A percentile compares a stretch with the other conserved stretches of the same genome.
Conservation (phyloP, 1,140 invertebrate genomes). For the Bilobella aurantiaca region DNA sequence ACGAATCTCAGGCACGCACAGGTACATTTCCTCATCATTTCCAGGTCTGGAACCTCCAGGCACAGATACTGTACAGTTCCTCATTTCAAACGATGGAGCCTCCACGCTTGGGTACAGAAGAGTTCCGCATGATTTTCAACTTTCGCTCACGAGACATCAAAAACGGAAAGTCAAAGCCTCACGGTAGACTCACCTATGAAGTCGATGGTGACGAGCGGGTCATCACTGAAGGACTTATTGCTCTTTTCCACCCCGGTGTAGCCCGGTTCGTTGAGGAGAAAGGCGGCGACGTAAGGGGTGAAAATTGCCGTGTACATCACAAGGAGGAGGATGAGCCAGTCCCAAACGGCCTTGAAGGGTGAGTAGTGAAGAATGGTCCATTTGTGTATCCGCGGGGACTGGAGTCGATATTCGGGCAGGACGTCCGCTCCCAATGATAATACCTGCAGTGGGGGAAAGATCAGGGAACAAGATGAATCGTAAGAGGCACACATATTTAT, state of each 20-base stretch:
- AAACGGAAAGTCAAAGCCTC: background rate
- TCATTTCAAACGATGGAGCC: too few relatives aligned
- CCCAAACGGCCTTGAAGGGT: conserved; percentile 55
- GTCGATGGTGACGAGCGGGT: conserved; percentile 81
- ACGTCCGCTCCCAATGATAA: conserved; percentile 84
- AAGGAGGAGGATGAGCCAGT: conserved; percentile 31
- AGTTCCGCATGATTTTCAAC: too few relatives aligned
- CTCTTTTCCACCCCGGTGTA: too few relatives aligned
- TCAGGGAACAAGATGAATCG: too few relatives aligned
- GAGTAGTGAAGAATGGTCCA: conserved; percentile 98
- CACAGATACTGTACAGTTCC: too few relatives aligned
- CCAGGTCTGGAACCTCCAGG: too few relatives aligned
- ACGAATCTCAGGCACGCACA: too few relatives aligned
- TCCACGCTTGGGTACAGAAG: too few relatives aligned
- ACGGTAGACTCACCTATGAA: conserved; percentile 80
- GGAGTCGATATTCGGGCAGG: conserved; percentile 89
- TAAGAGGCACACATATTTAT: background rate
- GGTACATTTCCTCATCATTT: too few relatives aligned
- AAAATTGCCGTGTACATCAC: conserved; percentile 99
- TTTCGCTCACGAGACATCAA: too few relatives aligned
- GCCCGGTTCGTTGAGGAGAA: conserved; percentile 84
- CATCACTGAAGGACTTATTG: conserved; percentile 58
- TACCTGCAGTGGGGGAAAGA: too few relatives aligned
- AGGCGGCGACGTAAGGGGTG: conserved; percentile 96
- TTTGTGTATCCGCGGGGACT: conserved; percentile 80